Percentiles rank a stretch among this genome's conserved stretches.
Conservation (phyloP, 2,797 vertebrate species). For the Valencia hispanica region DNA sequence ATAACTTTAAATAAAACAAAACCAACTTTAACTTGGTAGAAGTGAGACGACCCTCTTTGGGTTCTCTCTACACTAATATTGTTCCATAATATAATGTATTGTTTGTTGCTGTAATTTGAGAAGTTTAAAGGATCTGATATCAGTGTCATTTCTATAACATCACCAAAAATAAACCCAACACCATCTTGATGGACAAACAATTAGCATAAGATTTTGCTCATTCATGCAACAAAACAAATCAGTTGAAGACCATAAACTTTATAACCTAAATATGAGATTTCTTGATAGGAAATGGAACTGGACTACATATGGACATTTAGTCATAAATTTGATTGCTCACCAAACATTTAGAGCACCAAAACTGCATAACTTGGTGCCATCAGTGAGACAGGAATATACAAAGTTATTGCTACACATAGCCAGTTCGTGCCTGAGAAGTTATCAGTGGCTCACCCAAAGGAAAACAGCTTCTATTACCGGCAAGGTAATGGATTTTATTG, state of each 20-base stretch:
- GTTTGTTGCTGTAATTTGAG: too few relatives aligned
- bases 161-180: background rate
- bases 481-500: background rate
- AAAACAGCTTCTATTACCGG: background rate
- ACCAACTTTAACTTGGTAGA: background rate
- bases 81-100: too few relatives aligned
- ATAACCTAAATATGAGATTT: background rate
- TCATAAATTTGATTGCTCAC: background rate
- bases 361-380: background rate
- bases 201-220: background rate
- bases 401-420: background rate
- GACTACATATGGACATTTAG: background rate
- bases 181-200: background rate
- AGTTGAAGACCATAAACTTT: background rate
- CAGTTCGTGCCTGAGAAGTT: background rate
- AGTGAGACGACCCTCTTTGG: too few relatives aligned
- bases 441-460: background rate
- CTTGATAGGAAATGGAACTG: background rate
- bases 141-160: background rate
- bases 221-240: background rate
- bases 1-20: background rate
- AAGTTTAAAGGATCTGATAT: too few relatives aligned
- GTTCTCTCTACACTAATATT: too few relatives aligned
- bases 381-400: background rate
- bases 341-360: background rate